Base-by-base conservation (phyloP, 2,797 vertebrate genomes). In the Spinus olivaceus region DNA sequence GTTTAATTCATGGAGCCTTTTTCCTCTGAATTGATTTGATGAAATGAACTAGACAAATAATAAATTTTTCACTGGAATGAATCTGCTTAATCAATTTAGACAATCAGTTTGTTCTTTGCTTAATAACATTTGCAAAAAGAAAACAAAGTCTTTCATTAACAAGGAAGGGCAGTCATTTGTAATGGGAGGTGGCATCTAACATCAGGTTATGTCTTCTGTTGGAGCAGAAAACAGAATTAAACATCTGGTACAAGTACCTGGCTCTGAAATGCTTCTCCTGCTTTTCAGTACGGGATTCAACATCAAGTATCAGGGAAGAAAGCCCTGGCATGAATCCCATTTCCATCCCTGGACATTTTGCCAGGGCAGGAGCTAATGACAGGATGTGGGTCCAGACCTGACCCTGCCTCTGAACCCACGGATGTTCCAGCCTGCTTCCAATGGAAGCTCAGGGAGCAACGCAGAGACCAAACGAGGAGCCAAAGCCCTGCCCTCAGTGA, bases 31-130 rank as follows among this genome's bases (percentile, higher is more conserved):
- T 90, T 97, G 94, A 97, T 96, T 97, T 96, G 97, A 97, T 97
- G 94, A 96, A 97, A 95, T 92, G 94, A 97, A 95, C 94, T 92
- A 86, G 72, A 95, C 95, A 97, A 97, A 98, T 95, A 96, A 97
- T 97, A 81, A 93, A 79, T 97, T 95, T 96, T 96, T 96, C 97
- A 96, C 94, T 84, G 79, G 93, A 88, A 59, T 95, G 97, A 96
- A 97, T 97, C 93, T 95, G 92, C 94, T 98, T 96, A 97, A 97
- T 98, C 97, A 97, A 97, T 98, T 97, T 97, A 95, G 93, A 93
- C 95, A 97, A 97, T 97, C 96, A 97, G 89, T 90, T 97, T 97
- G 97, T 97, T 96, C 97, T 97, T 96, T 93, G 95, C 97, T 97
- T 97, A 98, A 97, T 97, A 93, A 94, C 93, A 95, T 97, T 96